Evolutionary conservation across 2,888 invertebrate species (phyloP), one percentile per base, ranked within the genome.

Genomic region (Limnephilus marmoratus): DNA sequence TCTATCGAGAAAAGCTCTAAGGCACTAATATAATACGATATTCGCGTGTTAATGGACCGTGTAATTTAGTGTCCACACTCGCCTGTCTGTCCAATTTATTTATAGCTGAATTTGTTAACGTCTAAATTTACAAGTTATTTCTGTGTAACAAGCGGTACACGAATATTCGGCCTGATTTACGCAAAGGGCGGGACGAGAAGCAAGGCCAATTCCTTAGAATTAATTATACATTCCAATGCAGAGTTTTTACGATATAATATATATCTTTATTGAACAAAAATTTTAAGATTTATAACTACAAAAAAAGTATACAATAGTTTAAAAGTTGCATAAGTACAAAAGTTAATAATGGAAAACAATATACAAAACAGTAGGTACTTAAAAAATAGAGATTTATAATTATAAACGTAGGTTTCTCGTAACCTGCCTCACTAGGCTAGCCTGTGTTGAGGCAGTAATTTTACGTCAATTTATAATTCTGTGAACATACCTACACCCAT

Each of bases 101-200:
- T 68, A 68, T 29, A 37, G 53, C 18, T 37, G 80, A 88, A 88
- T 80, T 88, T 88, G 88, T 88, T 88, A 53, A 29, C 86, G 86
- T 86, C 86, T 86, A 86, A 86, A 86, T 86, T 86, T 45, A 85
- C 85, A 85, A 85, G 85, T n/a, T 15, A 41, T 68, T 68, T 68
- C 68, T 68, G 68, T 68, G 68, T 68, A 24, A 68, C 68, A 68
- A 68, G 24, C 37, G 83, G 37, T 68, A 68, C 68, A 68, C 68
- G 24, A 83, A 37, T 86, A 86, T 45, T 86, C 86, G 4, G 37
- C 7, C 83, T 34, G 18, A 41, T 37, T 24, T 37, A 37, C 37
- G 37, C 83, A 83, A 41, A 83, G 37, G 83, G 83, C 86, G 86
- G 86, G 29, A 3, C 86, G 29, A 12, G 49, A n/a, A 12, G 86